Evolutionary conservation across 2,797 vertebrate species (phyloP).

Genomic region (Alca torda): DNA sequence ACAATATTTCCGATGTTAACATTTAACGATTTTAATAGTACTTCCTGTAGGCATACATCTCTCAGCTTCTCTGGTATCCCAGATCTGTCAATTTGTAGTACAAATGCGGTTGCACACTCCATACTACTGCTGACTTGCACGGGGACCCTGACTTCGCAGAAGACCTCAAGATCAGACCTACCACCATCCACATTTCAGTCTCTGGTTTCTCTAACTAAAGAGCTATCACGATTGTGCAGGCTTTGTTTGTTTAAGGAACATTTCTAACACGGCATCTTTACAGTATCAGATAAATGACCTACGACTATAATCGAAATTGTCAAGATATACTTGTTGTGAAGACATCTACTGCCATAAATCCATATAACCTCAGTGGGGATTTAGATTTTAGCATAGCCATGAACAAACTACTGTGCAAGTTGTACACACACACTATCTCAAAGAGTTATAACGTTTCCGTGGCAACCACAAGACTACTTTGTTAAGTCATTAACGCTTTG

Average conservation of each 20-base stretch:
- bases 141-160: not conserved
- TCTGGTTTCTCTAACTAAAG: not conserved
- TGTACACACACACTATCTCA: not conserved
- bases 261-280: not conserved
- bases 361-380: not conserved
- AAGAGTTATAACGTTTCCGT: not conserved
- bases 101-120: fast-evolving
- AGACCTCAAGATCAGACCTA: not conserved
- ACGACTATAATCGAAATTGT: not conserved
- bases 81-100: not conserved
- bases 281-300: not conserved
- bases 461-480: slow-evolving; percentile 14
- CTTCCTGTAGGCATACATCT: fast-evolving
- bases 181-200: not conserved
- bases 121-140: not conserved
- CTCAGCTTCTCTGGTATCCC: not conserved
- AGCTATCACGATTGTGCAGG: no score
- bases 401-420: not conserved
- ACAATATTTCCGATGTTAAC: not conserved
- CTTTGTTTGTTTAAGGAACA: not conserved
- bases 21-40: not conserved
- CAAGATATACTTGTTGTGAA: not conserved
- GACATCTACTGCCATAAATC: not conserved
- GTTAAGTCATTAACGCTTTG: not conserved
- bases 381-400: not conserved